Base-by-base conservation (phyloP, 2,888 invertebrate genomes). In the Eilema griseolum region DNA sequence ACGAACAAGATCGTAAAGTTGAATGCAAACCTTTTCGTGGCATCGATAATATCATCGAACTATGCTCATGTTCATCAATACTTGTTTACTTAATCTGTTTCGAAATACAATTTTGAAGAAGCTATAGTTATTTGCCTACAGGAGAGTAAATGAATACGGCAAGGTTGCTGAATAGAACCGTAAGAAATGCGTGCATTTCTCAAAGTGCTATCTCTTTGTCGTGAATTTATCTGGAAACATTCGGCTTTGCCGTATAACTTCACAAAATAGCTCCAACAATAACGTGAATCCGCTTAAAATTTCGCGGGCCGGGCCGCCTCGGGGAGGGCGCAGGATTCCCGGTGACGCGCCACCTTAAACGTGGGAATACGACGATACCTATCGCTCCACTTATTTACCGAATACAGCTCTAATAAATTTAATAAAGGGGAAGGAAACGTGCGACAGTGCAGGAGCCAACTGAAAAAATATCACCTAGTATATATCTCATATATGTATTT, bases 1-100 rank as follows among this genome's bases (percentile, higher is more conserved):
- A 94, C 92, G 93, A 93, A 93, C 93, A 93, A 93, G 90, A 81
- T 93, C 91, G 94, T 95, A 94, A 95, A 94, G 85, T 89, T 85
- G 86, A 93, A 93, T 92, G 91, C 92, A 92, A 90, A 91, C 91
- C 90, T 92, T 89, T 91, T 93, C 91, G 92, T 92, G 91, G 86
- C 86, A 90, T 90, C 90, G 91, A 93, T 92, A 92, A 92, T 90
- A 91, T 86, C 86, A 89, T 86, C 84, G 83, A 91, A 92, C 93
- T 92, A 92, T 91, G 90, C 84, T 88, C 90, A 83, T 78, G 81
- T 85, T 84, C 81, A 81, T 84, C 82, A 76, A 76, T 80, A 81
- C 83, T 84, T 82, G 77, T 71, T 70, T 72, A 71, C 41, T 66
- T 74, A 77, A 83, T 85, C 79, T 84, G 84, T 77, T 73, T 24